A percentile compares a stretch with the other conserved stretches of the same genome.
phyloP scores from a whole-genome alignment of 2,113 vertebrate species.

The Cephalopterus ornatus region DNA sequence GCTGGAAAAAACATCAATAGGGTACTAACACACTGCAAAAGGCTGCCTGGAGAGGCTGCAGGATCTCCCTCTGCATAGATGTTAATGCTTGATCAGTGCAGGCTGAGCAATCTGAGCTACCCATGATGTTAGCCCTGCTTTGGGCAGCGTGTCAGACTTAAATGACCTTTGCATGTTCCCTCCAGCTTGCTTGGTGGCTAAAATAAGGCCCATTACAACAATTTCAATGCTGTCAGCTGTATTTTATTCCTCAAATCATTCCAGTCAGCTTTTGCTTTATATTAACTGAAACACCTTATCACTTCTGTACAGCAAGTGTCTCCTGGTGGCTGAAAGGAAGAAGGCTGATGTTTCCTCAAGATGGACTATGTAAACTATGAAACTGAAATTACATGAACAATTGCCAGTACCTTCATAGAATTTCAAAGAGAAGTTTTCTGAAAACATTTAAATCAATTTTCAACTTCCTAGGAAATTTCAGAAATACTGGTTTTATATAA shows the following conservation, averaged over 20 bases:
- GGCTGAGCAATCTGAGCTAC: background rate
- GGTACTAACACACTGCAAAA: background rate
- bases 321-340: conserved; percentile 47
- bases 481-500: background rate
- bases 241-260: background rate
- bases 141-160: background rate
- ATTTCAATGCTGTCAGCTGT: background rate
- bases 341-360: background rate
- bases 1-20: background rate
- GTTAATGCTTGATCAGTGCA: background rate
- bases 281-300: background rate
- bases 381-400: background rate
- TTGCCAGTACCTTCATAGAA: background rate
- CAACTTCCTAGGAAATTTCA: background rate
- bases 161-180: background rate
- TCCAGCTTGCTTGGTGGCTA: background rate
- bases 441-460: background rate
- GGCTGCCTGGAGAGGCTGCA: background rate
- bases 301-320: conserved; percentile 33
- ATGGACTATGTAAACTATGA: background rate
- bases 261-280: background rate
- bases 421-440: background rate
- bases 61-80: background rate
- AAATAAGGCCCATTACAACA: background rate
- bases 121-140: background rate